Base-by-base conservation (phyloP, 2,113 vertebrate species). In the Peromyscus maniculatus region DNA sequence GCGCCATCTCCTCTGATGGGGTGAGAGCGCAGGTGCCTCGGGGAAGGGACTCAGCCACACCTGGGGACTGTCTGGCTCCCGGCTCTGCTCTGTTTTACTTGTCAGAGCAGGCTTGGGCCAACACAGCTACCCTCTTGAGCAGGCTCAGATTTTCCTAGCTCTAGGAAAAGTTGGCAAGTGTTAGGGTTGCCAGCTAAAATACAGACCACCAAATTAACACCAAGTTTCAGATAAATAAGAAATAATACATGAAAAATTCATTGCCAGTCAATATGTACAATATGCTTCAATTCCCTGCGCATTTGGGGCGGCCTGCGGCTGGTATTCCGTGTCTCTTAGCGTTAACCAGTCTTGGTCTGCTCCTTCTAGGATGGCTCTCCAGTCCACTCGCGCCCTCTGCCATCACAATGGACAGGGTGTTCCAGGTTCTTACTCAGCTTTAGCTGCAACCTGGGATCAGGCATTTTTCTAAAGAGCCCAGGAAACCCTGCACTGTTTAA, bases 201-300 rank as follows among this genome's bases (percentile, higher is more conserved):
- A 77, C 0, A 26, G 33, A 83, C 87, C 3, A 36, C 19, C 26
- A 9, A 86, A 90, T 26, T 84, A 28, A 66, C 66, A 89, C 67
- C 77, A 66, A 94, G 74, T 69, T 78, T 79, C 89, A 93, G 49
- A 91, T 46, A 75, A 74, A 78, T 22, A 80, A 91, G 19, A 91
- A 84, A 79, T n/a, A 78, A 64, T 28, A 67, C 19, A 83, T 87
- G 31, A 52, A 77, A 86, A 57, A 24, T 36, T 87, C 8, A 28
- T 7, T 77, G 59, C 24, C 92, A 57, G 49, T 62, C 33, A 78
- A 31, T 39, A 72, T 43, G 8, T 1, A 83, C 36, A 31, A 57
- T 39, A 7, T 86, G 4, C 52, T 75, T 97, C 84, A 66, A 19
- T 55, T 31, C 71, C 24, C 55, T 52, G 49, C 5, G 22, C 33